Evolutionary conservation across 2,113 vertebrate genomes (phyloP).

Genomic region (Calyptommatus sinebrachiatus): DNA sequence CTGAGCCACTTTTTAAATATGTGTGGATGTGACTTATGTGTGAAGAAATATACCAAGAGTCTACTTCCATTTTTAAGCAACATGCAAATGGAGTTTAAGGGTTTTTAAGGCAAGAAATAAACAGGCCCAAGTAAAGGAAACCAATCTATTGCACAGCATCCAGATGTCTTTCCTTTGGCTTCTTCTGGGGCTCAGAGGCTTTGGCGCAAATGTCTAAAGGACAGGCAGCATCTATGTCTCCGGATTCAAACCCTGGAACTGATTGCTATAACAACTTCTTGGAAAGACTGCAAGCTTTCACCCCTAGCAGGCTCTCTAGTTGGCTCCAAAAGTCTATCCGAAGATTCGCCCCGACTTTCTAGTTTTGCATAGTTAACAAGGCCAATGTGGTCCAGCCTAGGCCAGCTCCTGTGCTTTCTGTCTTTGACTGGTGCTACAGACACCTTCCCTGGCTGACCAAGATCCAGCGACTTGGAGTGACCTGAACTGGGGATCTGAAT

Average conservation of each 20-base stretch:
- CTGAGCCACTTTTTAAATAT: slow-evolving; percentile 20
- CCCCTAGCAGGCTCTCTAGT: slow-evolving; percentile 52
- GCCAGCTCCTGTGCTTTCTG: slow-evolving; percentile 85
- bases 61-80: not conserved
- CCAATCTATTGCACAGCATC: accelerated
- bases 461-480: slow-evolving; percentile 75
- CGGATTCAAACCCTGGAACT: slow-evolving; percentile 23
- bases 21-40: accelerated
- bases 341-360: slow-evolving; percentile 78
- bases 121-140: not conserved
- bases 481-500: slow-evolving; percentile 65
- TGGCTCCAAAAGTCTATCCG: slow-evolving; percentile 73
- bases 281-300: slow-evolving; percentile 37
- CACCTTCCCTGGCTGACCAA: slow-evolving; percentile 55
- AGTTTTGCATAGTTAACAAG: slow-evolving; percentile 80
- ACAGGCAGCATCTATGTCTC: no score
- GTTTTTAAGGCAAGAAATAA: slow-evolving; percentile 35
- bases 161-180: not conserved
- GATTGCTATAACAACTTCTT: slow-evolving; percentile 42
- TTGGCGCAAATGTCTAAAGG: not conserved
- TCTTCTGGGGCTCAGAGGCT: not conserved
- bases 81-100: not conserved
- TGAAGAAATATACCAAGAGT: not conserved
- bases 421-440: slow-evolving; percentile 67
- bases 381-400: slow-evolving; percentile 78